phyloP scores from a whole-genome alignment of 2,797 vertebrate species.

The Siniperca scherzeri region DNA sequence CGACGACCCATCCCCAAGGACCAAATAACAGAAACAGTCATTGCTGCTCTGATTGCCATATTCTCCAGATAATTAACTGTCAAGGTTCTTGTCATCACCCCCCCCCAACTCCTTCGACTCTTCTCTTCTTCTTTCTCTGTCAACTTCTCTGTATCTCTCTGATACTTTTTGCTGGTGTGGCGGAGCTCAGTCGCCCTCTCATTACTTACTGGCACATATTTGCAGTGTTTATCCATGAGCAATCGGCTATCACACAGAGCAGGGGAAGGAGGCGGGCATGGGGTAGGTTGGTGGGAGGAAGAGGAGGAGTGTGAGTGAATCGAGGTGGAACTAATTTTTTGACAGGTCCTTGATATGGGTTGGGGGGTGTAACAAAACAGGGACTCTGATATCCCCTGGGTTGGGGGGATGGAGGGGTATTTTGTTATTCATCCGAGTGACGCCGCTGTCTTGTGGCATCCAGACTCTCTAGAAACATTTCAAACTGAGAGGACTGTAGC shows the following conservation, averaged over 20 bases:
- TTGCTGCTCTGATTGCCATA: constrained; percentile 77
- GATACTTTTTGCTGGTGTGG: constrained; percentile 30
- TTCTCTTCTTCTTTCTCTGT: constrained; percentile 16
- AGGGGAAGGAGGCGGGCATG: constrained; percentile 36
- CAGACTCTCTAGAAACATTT: neutral
- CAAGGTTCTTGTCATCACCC: constrained; percentile 61
- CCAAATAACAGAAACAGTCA: constrained; percentile 75
- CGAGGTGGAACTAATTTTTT: constrained; percentile 73
- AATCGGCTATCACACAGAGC: constrained; percentile 51
- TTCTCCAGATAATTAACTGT: constrained; percentile 81
- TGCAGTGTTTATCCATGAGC: constrained; percentile 67
- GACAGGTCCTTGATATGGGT: constrained; percentile 70
- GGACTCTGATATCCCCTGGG: constrained; percentile 46
- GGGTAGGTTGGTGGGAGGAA: constrained; percentile 23
- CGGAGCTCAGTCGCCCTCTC: constrained; percentile 54
- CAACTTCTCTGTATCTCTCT: constrained; percentile 19
- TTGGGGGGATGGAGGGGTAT: neutral
- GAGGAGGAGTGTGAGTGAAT: constrained; percentile 50
- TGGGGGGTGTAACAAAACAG: constrained; percentile 45
- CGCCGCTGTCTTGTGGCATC: constrained; percentile 12
- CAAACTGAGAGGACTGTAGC: neutral
- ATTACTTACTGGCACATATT: constrained; percentile 65
- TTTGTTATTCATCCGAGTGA: constrained; percentile 39
- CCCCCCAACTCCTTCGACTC: neutral
- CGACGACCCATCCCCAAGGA: constrained; percentile 65